phyloP scores from a whole-genome alignment of 2,888 invertebrate genomes.

The Volucella inflata region DNA sequence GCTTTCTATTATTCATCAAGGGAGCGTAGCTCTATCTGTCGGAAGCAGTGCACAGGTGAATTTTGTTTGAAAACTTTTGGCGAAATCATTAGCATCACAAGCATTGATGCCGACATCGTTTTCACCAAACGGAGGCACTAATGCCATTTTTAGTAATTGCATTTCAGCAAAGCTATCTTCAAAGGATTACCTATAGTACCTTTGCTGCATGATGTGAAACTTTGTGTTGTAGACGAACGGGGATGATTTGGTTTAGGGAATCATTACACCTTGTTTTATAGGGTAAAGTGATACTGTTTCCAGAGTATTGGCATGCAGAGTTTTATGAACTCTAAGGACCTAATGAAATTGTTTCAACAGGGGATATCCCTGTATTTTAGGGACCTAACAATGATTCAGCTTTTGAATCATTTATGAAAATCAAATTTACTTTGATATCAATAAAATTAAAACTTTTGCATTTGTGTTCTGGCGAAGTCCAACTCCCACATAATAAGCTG shows the following conservation, averaged over 20 bases:
- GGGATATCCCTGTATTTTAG: no score
- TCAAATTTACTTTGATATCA: no score
- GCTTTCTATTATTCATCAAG: no score
- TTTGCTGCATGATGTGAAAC: slow-evolving; percentile 18
- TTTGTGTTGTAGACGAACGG: not conserved
- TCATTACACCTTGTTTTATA: slow-evolving; percentile 27
- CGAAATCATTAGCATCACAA: slow-evolving; percentile 43
- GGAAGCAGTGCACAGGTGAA: slow-evolving; percentile 27
- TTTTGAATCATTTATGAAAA: no score
- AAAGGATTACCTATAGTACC: slow-evolving; percentile 7
- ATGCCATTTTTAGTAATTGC: slow-evolving; percentile 57
- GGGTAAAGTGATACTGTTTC: no score
- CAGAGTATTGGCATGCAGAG: no score
- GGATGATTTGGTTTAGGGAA: slow-evolving; percentile 28
- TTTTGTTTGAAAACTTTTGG: slow-evolving; percentile 41
- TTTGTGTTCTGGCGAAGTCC: no score
- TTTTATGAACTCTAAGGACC: no score
- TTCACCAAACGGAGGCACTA: slow-evolving; percentile 37
- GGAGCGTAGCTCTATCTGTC: not conserved
- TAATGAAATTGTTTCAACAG: no score
- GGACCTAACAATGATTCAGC: no score
- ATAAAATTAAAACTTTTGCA: no score
- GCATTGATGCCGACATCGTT: not conserved
- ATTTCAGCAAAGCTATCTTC: slow-evolving; percentile 15
- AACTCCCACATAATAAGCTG: no score